Conservation (phyloP, 2,113 vertebrate genomes). For the Pogona vitticeps region DNA sequence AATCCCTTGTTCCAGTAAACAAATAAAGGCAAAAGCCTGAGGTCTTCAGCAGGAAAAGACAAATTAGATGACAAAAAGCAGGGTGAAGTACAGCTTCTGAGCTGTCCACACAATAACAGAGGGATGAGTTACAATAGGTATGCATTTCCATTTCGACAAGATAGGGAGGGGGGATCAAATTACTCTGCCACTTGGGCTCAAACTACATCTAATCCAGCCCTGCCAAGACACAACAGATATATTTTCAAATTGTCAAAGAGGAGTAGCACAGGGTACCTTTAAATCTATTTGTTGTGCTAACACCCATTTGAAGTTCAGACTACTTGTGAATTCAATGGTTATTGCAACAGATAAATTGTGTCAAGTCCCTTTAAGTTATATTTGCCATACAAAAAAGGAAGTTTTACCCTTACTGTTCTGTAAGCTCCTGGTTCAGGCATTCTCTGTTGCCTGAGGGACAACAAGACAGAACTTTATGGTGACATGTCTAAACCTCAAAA, state of each 20-base stretch:
- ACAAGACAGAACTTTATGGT: not conserved
- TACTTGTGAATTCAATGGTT: constrained; percentile 70
- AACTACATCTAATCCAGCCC: constrained; percentile 74
- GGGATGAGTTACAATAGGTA: constrained; percentile 79
- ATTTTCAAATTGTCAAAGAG: constrained; percentile 68
- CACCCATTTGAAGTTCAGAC: constrained; percentile 67
- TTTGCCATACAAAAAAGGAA: constrained; percentile 29
- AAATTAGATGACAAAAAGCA: constrained; percentile 65
- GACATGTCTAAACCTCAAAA: not conserved
- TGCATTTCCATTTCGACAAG: constrained; percentile 81
- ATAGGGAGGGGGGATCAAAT: constrained; percentile 76
- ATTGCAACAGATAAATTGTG: constrained; percentile 64
- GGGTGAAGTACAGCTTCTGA: constrained; percentile 72
- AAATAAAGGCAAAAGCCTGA: constrained; percentile 72
- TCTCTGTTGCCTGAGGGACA: not conserved
- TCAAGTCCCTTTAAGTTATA: constrained; percentile 36
- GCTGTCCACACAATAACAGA: constrained; percentile 57
- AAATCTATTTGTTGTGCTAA: constrained; percentile 74
- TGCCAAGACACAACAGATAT: constrained; percentile 75
- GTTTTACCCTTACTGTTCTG: constrained; percentile 28
- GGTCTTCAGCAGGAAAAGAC: constrained; percentile 74
- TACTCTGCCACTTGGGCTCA: constrained; percentile 62
- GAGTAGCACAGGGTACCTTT: constrained; percentile 61
- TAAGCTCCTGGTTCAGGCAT: constrained; percentile 12
- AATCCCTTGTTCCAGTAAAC: constrained; percentile 53